Evolutionary conservation across 2,113 vertebrate species (phyloP).

Genomic region (Chionis minor): DNA sequence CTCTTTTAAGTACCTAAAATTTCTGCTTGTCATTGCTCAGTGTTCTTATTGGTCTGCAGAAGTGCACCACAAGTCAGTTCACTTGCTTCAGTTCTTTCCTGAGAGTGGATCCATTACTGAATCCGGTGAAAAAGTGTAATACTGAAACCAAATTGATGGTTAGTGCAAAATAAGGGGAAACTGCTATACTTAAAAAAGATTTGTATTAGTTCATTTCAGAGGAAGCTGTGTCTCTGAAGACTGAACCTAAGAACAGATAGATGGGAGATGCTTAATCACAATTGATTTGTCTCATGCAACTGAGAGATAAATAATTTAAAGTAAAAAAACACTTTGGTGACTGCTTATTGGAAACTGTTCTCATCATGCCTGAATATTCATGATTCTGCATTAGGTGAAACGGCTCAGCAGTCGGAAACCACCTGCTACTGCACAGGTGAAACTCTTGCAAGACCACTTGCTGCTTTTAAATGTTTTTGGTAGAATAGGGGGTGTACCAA

Average conservation of each 20-base stretch:
- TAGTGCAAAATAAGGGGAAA: background rate
- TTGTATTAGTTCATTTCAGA: background rate
- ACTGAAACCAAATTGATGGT: background rate
- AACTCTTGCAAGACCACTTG: background rate
- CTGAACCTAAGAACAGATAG: background rate
- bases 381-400: conserved; percentile 29
- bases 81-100: background rate
- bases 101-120: background rate
- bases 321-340: conserved; percentile 52
- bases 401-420: background rate
- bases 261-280: background rate
- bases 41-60: background rate
- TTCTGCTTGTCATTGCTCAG: background rate
- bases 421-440: conserved; percentile 25
- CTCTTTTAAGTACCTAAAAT: background rate
- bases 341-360: conserved; percentile 31
- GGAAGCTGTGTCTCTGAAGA: background rate
- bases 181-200: background rate
- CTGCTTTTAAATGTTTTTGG: conserved; percentile 39
- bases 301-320: conserved; percentile 35
- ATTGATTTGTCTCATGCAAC: conserved; percentile 11
- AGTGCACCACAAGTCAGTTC: background rate
- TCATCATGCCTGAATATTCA: conserved; percentile 42
- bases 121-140: background rate
- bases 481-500: conserved; percentile 30